Base-by-base conservation (phyloP, 2,888 invertebrate species). In the Eristalis tenax region DNA sequence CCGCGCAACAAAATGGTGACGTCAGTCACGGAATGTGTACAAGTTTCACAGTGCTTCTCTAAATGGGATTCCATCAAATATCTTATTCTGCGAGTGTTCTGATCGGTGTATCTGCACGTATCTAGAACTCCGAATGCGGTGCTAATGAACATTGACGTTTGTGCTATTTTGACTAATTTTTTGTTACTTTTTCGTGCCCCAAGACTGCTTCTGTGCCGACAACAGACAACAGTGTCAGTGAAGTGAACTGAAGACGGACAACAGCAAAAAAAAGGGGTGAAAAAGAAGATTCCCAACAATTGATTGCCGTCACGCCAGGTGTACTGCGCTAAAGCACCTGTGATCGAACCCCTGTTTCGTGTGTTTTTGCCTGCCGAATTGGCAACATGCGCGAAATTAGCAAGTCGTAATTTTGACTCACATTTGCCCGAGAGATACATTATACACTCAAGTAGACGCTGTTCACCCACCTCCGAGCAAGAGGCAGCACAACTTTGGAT, bases 1-100 rank as follows among this genome's bases (percentile, higher is more conserved):
- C 78, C 70, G 82, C 82, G 86, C 83, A 83, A 87, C 87, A 87
- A 87, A 87, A 87, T 87, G 87, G 87, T 87, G 87, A 87, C 87
- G 87, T 87, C 83, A 74, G 70, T 32, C 8, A 32, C 32, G 32
- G 5, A 32, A 32, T 32, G 32, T 70, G 22, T 66, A 6, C 50
- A 50, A 50, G 50, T 18, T 18, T 50, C 50, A 10, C 50, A 50
- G 50, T 18, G 23, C 63, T 56, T 59, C 50, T 78, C 63, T 63
- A 38, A 26, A 64, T 43, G 28, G 57, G 43, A 57, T 22, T 57
- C 50, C 18, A 50, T 57, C 65, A 38, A 64, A 43, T 66, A 28
- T 18, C n/a, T 50, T 8, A 35, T 76, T 63, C 63, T 32, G 40
- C 59, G 40, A 35, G 40, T 40, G 38, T 35, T 11, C 40, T 22